Conservation (phyloP, 2,888 invertebrate genomes). For the Hyppa rectilinea region DNA sequence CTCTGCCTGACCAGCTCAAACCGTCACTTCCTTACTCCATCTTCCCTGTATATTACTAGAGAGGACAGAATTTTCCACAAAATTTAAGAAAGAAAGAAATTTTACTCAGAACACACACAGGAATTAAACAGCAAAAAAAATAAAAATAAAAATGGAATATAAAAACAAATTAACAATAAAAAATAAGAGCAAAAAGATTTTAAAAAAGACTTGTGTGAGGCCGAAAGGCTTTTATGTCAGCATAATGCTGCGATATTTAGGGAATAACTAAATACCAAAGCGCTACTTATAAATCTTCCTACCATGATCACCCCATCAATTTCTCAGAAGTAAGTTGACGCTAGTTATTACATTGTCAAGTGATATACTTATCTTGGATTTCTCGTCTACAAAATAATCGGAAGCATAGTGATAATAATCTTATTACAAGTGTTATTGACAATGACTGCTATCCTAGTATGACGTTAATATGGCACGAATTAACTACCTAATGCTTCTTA, state of each 20-base stretch:
- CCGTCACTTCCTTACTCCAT: neutral
- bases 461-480: neutral
- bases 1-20: neutral
- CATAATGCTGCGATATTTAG: no score
- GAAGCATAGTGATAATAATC: constrained; percentile 19
- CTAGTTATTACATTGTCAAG: neutral
- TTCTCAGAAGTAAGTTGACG: neutral
- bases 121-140: no score
- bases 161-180: no score
- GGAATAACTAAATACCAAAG: no score
- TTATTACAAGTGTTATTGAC: constrained; percentile 8
- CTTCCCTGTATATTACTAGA: neutral
- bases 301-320: neutral
- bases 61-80: neutral
- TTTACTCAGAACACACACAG: no score
- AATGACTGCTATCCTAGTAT: neutral
- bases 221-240: no score
- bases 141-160: no score
- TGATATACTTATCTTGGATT: neutral
- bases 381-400: constrained; percentile 8
- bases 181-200: no score
- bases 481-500: constrained; percentile 29
- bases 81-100: no score
- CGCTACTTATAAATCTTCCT: neutral
- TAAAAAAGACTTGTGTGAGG: no score